phyloP scores from a whole-genome alignment of 2,113 vertebrate species.

The Bothrops jararaca region DNA sequence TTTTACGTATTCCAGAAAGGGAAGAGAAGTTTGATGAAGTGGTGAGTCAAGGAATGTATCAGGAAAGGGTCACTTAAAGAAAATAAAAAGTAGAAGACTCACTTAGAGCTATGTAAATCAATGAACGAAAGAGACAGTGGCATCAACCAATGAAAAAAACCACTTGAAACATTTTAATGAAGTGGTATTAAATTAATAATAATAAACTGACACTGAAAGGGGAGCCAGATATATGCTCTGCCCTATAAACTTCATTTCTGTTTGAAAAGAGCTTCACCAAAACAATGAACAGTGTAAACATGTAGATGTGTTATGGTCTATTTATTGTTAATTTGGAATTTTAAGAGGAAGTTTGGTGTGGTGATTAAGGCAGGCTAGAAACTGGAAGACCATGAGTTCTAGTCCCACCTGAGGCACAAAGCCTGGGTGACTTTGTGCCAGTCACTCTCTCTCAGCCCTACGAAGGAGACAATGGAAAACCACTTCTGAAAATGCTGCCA shows the following conservation, averaged over 20 bases:
- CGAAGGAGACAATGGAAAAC: not conserved
- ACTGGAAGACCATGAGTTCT: no score
- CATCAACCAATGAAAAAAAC: not conserved
- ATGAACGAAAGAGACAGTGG: not conserved
- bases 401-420: not conserved
- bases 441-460: not conserved
- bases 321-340: not conserved
- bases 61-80: not conserved
- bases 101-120: not conserved
- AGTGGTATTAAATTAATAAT: not conserved
- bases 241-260: not conserved
- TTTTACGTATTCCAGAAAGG: not conserved
- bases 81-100: not conserved
- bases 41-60: not conserved
- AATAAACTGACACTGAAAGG: not conserved
- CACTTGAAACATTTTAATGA: not conserved
- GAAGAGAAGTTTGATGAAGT: not conserved
- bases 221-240: not conserved
- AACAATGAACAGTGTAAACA: not conserved
- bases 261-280: not conserved
- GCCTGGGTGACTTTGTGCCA: not conserved
- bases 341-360: no score
- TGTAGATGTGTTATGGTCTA: not conserved
- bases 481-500: not conserved
- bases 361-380: no score